Evolutionary conservation across 2,797 vertebrate genomes (phyloP).

Genomic region (Clarias laeviceps): DNA sequence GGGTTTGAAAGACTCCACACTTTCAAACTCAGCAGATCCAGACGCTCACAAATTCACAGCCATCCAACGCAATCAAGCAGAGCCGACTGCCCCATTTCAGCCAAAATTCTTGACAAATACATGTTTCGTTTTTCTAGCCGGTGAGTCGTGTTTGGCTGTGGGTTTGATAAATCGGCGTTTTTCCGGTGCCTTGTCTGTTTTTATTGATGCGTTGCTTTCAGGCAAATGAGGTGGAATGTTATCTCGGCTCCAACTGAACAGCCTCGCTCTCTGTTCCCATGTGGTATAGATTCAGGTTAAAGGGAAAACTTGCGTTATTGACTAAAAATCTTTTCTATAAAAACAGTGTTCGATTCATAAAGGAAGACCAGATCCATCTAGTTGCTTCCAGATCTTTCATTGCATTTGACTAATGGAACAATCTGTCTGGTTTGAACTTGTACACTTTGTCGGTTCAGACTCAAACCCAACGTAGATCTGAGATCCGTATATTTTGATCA

Average conservation of each 20-base stretch:
- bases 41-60: not conserved
- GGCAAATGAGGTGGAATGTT: conserved; percentile 18
- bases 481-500: not conserved
- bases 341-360: not conserved
- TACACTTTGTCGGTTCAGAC: not conserved
- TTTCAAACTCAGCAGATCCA: conserved; percentile 10
- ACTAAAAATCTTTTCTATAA: not conserved
- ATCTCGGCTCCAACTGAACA: conserved; percentile 7
- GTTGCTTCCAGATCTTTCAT: not conserved
- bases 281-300: not conserved
- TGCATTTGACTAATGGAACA: not conserved
- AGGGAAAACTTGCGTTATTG: not conserved
- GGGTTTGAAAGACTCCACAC: too few species aligned
- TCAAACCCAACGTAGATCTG: not conserved
- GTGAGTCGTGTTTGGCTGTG: not conserved
- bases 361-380: not conserved
- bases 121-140: not conserved
- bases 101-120: not conserved
- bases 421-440: not conserved
- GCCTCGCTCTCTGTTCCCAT: not conserved
- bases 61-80: not conserved
- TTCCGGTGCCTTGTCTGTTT: not conserved
- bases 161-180: not conserved
- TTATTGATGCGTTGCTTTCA: not conserved
- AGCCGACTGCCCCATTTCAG: not conserved